Conservation (phyloP, 2,888 invertebrate genomes). For the Apodemia duryi region DNA sequence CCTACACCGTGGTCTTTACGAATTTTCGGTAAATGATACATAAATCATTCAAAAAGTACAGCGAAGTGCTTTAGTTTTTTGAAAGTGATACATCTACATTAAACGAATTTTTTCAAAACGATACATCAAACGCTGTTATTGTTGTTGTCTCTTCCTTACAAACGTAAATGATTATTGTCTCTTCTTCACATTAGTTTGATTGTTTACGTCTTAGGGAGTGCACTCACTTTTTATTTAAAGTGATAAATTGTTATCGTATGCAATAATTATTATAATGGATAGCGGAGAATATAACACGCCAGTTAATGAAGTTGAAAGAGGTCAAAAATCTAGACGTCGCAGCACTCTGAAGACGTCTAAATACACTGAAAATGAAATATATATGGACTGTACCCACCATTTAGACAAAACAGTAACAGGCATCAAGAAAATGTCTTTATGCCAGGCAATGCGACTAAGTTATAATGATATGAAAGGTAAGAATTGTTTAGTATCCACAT, state of each 20-base stretch:
- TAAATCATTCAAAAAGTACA: conserved; percentile 2
- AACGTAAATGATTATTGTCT: neutral
- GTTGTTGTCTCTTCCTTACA: conserved; percentile 2
- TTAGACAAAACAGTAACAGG: neutral
- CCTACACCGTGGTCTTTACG: neutral
- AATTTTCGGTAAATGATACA: conserved; percentile 7
- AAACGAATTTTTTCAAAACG: neutral
- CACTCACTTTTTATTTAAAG: neutral
- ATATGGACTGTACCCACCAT: conserved; percentile 2
- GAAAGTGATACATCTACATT: conserved; percentile 11
- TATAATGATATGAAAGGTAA: conserved; percentile 6
- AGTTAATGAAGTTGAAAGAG: conserved; percentile 1
- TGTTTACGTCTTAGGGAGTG: neutral
- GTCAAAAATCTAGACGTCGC: neutral
- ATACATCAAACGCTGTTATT: conserved; percentile 9
- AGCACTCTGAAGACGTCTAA: conserved; percentile 3
- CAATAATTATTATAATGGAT: neutral
- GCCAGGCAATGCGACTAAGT: neutral
- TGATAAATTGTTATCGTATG: neutral
- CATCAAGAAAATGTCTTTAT: neutral
- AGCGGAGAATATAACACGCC: conserved; percentile 6
- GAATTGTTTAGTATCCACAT: neutral
- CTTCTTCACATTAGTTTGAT: neutral
- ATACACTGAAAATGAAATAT: neutral
- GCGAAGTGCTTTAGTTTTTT: conserved; percentile 5